A percentile compares a stretch with the other conserved stretches of the same genome.
Conservation (phyloP, 1,140 invertebrate genomes). For the Neodiprion fabricii region DNA sequence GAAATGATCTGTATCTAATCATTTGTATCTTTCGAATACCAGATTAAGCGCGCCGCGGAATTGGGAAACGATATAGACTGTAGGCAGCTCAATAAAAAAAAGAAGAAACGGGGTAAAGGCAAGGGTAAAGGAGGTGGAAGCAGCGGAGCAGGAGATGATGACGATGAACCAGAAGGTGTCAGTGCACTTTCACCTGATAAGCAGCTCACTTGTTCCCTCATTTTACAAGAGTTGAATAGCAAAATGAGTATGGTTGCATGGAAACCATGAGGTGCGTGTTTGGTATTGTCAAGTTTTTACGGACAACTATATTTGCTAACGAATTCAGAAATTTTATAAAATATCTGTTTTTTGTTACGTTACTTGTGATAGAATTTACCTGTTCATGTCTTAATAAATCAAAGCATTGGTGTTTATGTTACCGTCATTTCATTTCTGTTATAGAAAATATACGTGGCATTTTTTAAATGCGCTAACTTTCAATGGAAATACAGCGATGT, state of each 20-base stretch:
- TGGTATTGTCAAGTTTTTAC: no score
- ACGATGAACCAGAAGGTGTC: constrained; percentile 65
- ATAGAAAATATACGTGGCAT: no score
- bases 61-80: constrained; percentile 59
- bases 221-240: constrained; percentile 76
- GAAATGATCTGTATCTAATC: no score
- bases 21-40: not conserved
- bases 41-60: constrained; percentile 62
- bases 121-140: constrained; percentile 55
- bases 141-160: constrained; percentile 60
- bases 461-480: no score
- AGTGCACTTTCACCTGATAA: constrained; percentile 63
- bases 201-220: constrained; percentile 66
- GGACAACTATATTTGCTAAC: no score
- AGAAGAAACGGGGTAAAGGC: constrained; percentile 62
- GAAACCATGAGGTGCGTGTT: constrained; percentile 59
- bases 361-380: no score
- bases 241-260: constrained; percentile 74
- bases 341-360: no score
- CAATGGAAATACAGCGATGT: no score
- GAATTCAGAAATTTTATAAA: no score
- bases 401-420: no score
- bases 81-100: constrained; percentile 58
- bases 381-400: no score
- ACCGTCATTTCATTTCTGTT: no score